Conservation (phyloP, 2,888 invertebrate species). For the Podabrus alpinus region DNA sequence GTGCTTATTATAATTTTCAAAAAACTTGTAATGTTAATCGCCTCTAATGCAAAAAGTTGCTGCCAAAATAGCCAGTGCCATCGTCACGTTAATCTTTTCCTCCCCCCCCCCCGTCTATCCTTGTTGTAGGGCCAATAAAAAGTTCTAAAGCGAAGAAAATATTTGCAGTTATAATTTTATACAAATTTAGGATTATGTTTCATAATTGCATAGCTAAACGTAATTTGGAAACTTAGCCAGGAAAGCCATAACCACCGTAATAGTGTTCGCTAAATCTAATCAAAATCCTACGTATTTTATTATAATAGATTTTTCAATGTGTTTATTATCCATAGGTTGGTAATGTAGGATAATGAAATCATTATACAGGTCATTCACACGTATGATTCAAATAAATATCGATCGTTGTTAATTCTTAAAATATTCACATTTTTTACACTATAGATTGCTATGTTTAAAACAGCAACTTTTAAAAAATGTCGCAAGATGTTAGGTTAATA, state of each 20-base stretch:
- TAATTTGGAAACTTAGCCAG: neutral
- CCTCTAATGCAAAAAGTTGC: neutral
- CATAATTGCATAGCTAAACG: neutral
- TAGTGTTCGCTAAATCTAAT: neutral
- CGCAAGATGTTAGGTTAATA: neutral
- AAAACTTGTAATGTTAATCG: neutral
- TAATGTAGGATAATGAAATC: neutral
- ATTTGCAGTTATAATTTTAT: neutral
- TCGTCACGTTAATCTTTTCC: neutral
- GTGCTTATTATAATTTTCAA: neutral
- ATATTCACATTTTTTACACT: neutral
- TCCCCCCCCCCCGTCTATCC: neutral
- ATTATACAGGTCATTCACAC: neutral
- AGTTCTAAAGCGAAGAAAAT: neutral
- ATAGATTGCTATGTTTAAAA: neutral
- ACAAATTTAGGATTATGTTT: neutral
- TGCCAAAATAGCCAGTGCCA: neutral
- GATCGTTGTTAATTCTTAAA: neutral
- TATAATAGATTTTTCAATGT: neutral
- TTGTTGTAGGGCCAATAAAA: neutral
- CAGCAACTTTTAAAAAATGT: neutral
- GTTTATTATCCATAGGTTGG: neutral
- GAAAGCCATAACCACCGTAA: neutral
- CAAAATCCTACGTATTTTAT: neutral
- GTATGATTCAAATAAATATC: neutral